Conservation (phyloP, 2,113 vertebrate species). For the Microtus richardsoni region DNA sequence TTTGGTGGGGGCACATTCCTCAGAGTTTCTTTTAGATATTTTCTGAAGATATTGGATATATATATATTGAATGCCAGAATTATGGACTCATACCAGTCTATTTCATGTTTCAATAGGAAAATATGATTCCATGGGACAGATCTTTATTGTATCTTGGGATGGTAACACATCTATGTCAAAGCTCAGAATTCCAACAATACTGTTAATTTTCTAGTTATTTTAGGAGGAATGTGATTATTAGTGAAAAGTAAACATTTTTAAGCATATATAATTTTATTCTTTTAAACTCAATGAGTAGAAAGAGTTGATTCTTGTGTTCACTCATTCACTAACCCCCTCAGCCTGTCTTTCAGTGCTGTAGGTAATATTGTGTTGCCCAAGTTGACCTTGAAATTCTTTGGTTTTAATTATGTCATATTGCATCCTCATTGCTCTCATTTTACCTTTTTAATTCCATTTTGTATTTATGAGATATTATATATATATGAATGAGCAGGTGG, state of each 20-base stretch:
- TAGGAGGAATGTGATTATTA: neutral
- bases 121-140: neutral
- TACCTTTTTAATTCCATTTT: neutral
- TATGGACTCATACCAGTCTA: neutral
- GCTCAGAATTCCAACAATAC: slow-evolving; percentile 20
- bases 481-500: neutral
- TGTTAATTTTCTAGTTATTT: neutral
- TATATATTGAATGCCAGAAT: neutral
- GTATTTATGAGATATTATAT: neutral
- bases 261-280: neutral
- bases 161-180: neutral
- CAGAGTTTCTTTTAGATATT: slow-evolving; percentile 28
- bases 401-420: neutral
- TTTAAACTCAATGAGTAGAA: slow-evolving; percentile 7
- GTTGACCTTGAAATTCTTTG: neutral
- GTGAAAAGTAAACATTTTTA: slow-evolving; percentile 32
- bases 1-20: neutral
- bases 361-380: neutral
- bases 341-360: neutral
- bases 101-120: slow-evolving; percentile 11
- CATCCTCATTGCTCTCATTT: neutral
- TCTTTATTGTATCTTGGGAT: slow-evolving; percentile 25
- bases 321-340: neutral
- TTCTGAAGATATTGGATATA: neutral
- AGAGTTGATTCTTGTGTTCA: neutral